Conservation (phyloP, 2,888 invertebrate species). For the Agonopterix arenella region DNA sequence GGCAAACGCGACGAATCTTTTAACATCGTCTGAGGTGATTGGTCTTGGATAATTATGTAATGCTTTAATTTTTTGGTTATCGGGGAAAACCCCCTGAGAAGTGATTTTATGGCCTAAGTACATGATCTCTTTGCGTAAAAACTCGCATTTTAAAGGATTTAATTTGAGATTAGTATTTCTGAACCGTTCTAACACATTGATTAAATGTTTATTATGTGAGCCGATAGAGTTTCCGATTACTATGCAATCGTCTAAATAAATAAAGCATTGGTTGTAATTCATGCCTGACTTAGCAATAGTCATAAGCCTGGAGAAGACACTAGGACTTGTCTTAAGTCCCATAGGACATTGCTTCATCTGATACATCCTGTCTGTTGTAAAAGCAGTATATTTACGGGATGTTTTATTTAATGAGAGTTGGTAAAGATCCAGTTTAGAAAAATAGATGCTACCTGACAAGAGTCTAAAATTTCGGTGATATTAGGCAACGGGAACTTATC, state of each 20-base stretch:
- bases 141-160: slow-evolving; percentile 6
- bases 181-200: slow-evolving; percentile 3
- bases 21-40: slow-evolving; percentile 9
- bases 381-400: slow-evolving; percentile 6
- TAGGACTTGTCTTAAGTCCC: slow-evolving; percentile 8
- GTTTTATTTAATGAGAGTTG: slow-evolving; percentile 1
- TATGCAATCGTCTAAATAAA: slow-evolving; percentile 6
- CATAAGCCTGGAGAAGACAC: slow-evolving; percentile 8
- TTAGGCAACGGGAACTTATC: too few relatives aligned
- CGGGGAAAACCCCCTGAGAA: slow-evolving; percentile 8
- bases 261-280: slow-evolving; percentile 4
- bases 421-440: slow-evolving; percentile 5
- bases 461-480: too few relatives aligned
- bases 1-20: slow-evolving; percentile 2
- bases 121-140: slow-evolving; percentile 6
- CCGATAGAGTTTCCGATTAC: slow-evolving; percentile 1
- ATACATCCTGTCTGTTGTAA: slow-evolving; percentile 7
- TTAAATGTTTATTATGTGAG: slow-evolving; percentile 5
- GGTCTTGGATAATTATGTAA: slow-evolving; percentile 8
- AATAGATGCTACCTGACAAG: too few relatives aligned
- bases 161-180: slow-evolving; percentile 8
- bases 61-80: slow-evolving; percentile 7
- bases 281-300: slow-evolving; percentile 7
- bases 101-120: slow-evolving; percentile 11
- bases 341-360: slow-evolving; percentile 8